These are phyloP conservation scores for Myiopsitta monachus DNA, from an alignment of 2,113 vertebrate genomes.

Conservation along the genomic window DNA sequence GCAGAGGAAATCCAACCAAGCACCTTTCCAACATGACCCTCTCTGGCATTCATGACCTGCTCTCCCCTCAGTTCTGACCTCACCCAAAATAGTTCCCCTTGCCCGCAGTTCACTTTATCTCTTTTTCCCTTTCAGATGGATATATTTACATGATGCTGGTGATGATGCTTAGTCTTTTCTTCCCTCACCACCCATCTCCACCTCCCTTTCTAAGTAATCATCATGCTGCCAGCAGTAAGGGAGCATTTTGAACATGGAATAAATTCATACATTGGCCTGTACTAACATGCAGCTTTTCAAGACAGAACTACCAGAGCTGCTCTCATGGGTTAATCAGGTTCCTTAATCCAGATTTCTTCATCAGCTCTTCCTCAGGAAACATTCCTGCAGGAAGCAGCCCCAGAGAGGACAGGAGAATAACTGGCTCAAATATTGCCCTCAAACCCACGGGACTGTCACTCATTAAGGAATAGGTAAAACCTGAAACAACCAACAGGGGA, in stretches of 20 bases:
- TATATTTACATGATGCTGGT: neutral
- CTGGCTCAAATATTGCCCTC: neutral
- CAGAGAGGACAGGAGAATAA: neutral
- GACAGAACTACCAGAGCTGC: neutral
- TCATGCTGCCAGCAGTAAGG: neutral
- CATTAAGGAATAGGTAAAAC: neutral
- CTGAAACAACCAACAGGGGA: neutral
- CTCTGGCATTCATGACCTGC: neutral
- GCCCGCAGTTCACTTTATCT: neutral
- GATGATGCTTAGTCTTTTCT: neutral
- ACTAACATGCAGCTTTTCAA: neutral
- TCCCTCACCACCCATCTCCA: neutral
- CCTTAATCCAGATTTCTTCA: neutral
- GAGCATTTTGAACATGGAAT: neutral
- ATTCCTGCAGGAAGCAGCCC: neutral
- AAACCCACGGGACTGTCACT: neutral
- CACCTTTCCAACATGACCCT: neutral
- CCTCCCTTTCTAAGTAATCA: neutral
- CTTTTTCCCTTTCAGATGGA: neutral
- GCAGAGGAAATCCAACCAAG: neutral
- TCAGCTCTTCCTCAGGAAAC: neutral
- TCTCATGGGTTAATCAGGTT: neutral
- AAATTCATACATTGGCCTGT: neutral
- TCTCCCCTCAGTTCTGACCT: neutral
- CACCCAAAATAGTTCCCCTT: neutral